phyloP scores from a whole-genome alignment of 1,140 invertebrate species.

The Zaprionus inermis region DNA sequence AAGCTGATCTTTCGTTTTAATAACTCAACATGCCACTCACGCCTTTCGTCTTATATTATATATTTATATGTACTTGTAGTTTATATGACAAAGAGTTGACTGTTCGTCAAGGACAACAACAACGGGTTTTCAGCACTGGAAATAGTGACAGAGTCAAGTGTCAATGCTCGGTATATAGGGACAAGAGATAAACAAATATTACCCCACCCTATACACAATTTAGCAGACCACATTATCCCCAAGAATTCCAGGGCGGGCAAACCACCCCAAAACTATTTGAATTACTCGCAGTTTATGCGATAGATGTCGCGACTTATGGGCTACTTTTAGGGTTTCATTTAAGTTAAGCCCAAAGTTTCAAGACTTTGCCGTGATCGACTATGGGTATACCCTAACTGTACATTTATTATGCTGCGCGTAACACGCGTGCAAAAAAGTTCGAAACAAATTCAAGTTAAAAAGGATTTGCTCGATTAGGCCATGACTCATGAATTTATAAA shows the following conservation, averaged over 20 bases:
- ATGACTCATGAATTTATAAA: constrained; percentile 49
- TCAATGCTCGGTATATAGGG: constrained; percentile 63
- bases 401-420: neutral
- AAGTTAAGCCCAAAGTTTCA: constrained; percentile 24
- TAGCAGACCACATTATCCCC: constrained; percentile 24
- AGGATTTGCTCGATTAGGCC: constrained; percentile 13
- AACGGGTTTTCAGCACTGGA: constrained; percentile 28
- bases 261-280: constrained; percentile 17
- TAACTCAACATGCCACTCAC: neutral
- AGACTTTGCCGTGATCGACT: neutral
- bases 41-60: neutral
- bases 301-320: constrained; percentile 76
- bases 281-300: constrained; percentile 61
- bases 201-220: neutral
- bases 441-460: neutral
- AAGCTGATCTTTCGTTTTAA: neutral
- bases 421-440: neutral
- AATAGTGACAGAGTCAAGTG: constrained; percentile 52
- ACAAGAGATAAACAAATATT: constrained; percentile 27
- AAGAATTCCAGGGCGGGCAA: neutral
- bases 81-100: constrained; percentile 36
- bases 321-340: constrained; percentile 74
- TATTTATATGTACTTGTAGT: neutral
- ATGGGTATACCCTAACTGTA: neutral
- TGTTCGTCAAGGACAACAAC: constrained; percentile 43